A percentile compares a stretch with the other conserved stretches of the same genome.
phyloP scores from a whole-genome alignment of 2,888 invertebrate genomes.

The Nudaria mundana region DNA sequence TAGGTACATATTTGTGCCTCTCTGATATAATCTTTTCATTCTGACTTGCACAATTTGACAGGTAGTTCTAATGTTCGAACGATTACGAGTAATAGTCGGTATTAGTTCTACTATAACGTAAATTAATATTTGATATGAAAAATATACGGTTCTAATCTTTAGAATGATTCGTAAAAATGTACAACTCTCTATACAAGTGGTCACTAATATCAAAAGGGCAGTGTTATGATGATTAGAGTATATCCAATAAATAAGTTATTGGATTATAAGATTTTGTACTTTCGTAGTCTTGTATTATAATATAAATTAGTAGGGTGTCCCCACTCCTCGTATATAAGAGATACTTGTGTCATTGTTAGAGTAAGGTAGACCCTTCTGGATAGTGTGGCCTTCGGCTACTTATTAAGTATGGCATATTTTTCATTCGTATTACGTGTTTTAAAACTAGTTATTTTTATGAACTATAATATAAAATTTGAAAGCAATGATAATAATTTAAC shows the following conservation, averaged over 20 bases:
- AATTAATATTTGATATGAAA: no score
- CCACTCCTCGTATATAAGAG: constrained; percentile 17
- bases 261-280: constrained; percentile 12
- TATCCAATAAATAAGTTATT: background rate
- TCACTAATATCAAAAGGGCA: no score
- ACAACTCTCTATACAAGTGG: no score
- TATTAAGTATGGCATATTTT: constrained; percentile 17
- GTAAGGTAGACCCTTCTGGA: constrained; percentile 26
- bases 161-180: no score
- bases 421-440: constrained; percentile 10
- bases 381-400: constrained; percentile 9
- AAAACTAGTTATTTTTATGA: constrained; percentile 12
- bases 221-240: no score
- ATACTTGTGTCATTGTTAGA: constrained; percentile 22
- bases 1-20: no score
- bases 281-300: constrained; percentile 4
- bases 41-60: no score
- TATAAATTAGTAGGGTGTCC: constrained; percentile 9
- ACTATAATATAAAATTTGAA: constrained; percentile 17
- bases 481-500: constrained; percentile 22
- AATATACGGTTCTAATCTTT: no score
- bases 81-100: no score
- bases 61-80: no score
- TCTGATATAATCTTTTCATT: no score
- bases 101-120: no score